A percentile compares a stretch with the other conserved stretches of the same genome.
Conservation (phyloP, 2,888 invertebrate genomes). For the Thereva nobilitata region DNA sequence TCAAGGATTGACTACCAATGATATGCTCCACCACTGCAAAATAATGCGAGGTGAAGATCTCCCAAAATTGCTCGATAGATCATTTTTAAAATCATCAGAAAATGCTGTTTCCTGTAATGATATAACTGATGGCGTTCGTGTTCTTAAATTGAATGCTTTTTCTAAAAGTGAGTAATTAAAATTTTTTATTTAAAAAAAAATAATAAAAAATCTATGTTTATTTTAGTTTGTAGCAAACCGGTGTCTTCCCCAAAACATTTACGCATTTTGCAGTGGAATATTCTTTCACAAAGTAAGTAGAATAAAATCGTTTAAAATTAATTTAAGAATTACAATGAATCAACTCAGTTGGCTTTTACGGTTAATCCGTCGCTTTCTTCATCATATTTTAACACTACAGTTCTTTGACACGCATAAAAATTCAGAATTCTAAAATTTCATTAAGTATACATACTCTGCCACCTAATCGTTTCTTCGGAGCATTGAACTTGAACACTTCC, state of each 20-base stretch:
- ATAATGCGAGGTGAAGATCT: conserved; percentile 58
- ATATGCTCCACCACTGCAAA: conserved; percentile 62
- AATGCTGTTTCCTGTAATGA: conserved; percentile 47
- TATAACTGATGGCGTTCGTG: conserved; percentile 54
- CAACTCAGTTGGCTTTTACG: no score
- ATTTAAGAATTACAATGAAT: conserved; percentile 3
- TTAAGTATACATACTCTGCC: no score
- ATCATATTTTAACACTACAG: no score
- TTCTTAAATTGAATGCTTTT: conserved; percentile 59
- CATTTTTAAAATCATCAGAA: conserved; percentile 50
- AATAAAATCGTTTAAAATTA: neutral
- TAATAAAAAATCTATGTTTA: conserved; percentile 32
- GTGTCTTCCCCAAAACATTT: conserved; percentile 59
- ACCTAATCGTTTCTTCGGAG: no score
- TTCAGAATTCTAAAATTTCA: no score
- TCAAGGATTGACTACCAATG: conserved; percentile 58
- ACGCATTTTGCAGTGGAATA: conserved; percentile 72
- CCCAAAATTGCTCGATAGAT: conserved; percentile 58
- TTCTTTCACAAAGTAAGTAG: conserved; percentile 69
- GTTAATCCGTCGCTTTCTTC: no score
- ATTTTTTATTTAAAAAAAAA: conserved; percentile 7
- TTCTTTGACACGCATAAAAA: no score
- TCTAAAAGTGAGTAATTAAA: conserved; percentile 55
- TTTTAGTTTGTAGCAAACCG: conserved; percentile 60
- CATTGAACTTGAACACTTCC: no score